A percentile compares a stretch with the other conserved stretches of the same genome.
phyloP scores from a whole-genome alignment of 2,797 vertebrate species.

The Podarcis lilfordi region DNA sequence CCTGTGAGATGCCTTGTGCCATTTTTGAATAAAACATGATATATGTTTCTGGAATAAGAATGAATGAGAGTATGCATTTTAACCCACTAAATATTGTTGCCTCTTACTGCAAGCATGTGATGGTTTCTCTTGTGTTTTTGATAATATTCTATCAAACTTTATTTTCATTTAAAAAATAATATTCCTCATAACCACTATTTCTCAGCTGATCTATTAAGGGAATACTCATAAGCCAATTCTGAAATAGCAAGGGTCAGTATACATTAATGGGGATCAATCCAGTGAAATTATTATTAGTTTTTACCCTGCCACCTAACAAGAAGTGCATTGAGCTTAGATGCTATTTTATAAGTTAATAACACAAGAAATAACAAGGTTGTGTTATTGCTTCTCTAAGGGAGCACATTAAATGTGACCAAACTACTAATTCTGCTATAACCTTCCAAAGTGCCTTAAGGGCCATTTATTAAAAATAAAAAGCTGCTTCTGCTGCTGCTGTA shows the following conservation, averaged over 20 bases:
- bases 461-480: conserved; percentile 71
- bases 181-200: conserved; percentile 12
- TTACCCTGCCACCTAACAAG: conserved; percentile 54
- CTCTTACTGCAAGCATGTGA: not conserved
- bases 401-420: conserved; percentile 64
- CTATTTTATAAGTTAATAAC: conserved; percentile 61
- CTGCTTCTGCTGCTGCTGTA: conserved; percentile 48
- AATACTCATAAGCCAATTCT: conserved; percentile 49
- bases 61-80: not conserved
- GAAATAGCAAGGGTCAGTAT: conserved; percentile 57
- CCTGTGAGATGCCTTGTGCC: not conserved
- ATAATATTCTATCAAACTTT: not conserved
- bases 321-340: conserved; percentile 47
- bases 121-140: not conserved
- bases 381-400: conserved; percentile 62
- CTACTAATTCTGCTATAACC: conserved; percentile 65
- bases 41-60: not conserved
- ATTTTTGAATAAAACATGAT: not conserved
- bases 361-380: conserved; percentile 66
- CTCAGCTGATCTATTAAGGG: conserved; percentile 17
- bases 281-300: conserved; percentile 40
- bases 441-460: conserved; percentile 56
- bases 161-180: conserved; percentile 13
- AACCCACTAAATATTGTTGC: not conserved
- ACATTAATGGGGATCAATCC: conserved; percentile 57